Base-by-base conservation (phyloP, 2,113 vertebrate species). In the Collichthys lucidus region DNA sequence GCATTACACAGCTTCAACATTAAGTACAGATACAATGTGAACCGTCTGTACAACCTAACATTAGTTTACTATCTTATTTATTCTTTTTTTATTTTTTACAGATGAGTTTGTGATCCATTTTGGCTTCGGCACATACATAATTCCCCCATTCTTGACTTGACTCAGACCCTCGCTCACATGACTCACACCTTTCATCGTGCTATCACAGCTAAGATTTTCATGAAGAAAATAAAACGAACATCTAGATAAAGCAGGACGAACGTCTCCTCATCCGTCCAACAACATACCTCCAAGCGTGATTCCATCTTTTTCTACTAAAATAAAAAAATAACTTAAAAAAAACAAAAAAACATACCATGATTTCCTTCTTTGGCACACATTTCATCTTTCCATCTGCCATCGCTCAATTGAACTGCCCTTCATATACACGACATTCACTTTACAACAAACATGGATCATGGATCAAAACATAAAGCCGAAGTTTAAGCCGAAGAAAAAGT, bases 1-100 rank as follows among this genome's bases (percentile, higher is more conserved):
- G 95, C 96, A 94, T 91, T 96, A 97, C 90, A 95, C 96, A 96
- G 95, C 93, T 96, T 93, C 89, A 93, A 98, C 96, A 96, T 94
- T 96, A 95, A 96, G 95, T 96, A 97, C 94, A 94, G 95, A 96
- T 96, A 96, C 95, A 94, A 91, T 94, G 91, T 86, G 82, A 93
- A 95, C 94, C 95, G 94, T 96, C 96, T 97, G 97, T 98, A 98
- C 96, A 98, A 96, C 96, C 96, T 96, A 97, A 97, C 94, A 93
- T 95, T 94, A 94, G 94, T 96, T 96, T 93, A 85, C 86, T 84
- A 74, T 81, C 80, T 57, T 83, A 70, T 15, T 62, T 60, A 8
- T 79, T 64, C 66, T 35, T 62, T 72, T 78, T 64, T 78, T 64
- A 24, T 95, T 94, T 95, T 93, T 93, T 95, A 96, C 94, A 96